Base-by-base conservation (phyloP, 2,888 invertebrate species). In the Temnothorax ravouxi region DNA sequence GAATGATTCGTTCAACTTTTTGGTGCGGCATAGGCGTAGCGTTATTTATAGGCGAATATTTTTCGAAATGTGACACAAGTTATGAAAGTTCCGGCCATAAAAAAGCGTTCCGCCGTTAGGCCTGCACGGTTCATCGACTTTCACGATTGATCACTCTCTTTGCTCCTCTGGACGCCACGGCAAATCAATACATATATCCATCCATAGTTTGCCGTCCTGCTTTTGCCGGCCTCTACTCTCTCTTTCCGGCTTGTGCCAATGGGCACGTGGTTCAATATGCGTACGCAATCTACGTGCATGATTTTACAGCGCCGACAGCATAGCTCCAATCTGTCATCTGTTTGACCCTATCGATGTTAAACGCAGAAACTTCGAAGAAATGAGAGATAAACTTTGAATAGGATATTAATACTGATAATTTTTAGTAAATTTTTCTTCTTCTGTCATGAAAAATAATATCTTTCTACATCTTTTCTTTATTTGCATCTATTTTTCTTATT, bases 131-230 rank as follows among this genome's bases (percentile, higher is more conserved):
- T 85, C 88, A 85, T 82, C 84, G 85, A 83, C 80, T 87, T 88
- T 88, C 85, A 88, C 88, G 87, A 88, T 69, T 83, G 88, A 88
- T 88, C 85, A 84, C 84, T 81, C 88, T 88, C 88, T 88, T 85
- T 85, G 69, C 86, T 86, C 62, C 66, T 82, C 83, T 74, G 81
- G 38, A 38, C 44, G 80, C 69, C 66, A 41, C 77, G 69, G 74
- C 84, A 64, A 89, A 87, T 89, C 88, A 84, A 88, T 88, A 88
- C n/a, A n/a, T n/a, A n/a, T n/a, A 88, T 87, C 79, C 80, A 76
- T 86, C 84, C 84, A 86, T 74, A 75, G 56, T 76, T 66, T 61
- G 54, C 76, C 67, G 59, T 81, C 76, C 62, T 76, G 56, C 77
- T 66, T 67, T 67, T 71, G 34, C 21, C 67, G 21, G 25, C 64